Percentiles rank a stretch among this genome's conserved stretches.
Evolutionary conservation across 1,140 invertebrate genomes (phyloP).

Genomic region (Tetragnatha versicolor): DNA sequence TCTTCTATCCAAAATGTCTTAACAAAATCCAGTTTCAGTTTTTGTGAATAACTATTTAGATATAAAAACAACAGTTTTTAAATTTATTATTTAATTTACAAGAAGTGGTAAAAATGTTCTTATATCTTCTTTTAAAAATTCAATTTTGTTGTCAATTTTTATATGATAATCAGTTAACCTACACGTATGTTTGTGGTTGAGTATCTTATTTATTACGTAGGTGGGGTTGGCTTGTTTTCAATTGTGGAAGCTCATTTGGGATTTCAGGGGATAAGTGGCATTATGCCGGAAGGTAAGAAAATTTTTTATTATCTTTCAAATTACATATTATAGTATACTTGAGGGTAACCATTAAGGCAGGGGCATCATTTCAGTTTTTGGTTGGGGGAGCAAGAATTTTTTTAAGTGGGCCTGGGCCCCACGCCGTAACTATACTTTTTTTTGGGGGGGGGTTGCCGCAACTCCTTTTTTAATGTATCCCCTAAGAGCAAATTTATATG

Average conservation of each 20-base stretch:
- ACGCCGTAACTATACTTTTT: too few species aligned
- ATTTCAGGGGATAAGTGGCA: slow-evolving; percentile 79
- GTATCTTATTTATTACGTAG: slow-evolving; percentile 24
- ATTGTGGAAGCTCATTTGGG: slow-evolving; percentile 77
- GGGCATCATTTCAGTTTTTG: too few species aligned
- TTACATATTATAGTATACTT: too few species aligned
- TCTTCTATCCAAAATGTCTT: too few species aligned
- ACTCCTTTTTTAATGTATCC: too few species aligned
- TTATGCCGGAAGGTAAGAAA: slow-evolving; percentile 76
- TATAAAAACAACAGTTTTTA: background rate
- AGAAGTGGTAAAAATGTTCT: too few species aligned
- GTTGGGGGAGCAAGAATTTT: too few species aligned
- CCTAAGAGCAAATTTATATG: too few species aligned
- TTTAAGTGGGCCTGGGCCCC: too few species aligned
- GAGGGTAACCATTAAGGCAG: too few species aligned
- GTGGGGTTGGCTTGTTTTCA: slow-evolving; percentile 94
- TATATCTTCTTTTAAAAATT: too few species aligned
- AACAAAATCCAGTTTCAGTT: background rate
- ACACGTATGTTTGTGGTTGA: background rate
- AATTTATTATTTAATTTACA: background rate
- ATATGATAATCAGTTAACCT: background rate
- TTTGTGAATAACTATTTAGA: background rate
- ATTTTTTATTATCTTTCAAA: background rate
- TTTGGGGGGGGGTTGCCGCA: too few species aligned
- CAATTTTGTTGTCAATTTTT: background rate